These are phyloP conservation scores for Drosophila arawakana DNA, from an alignment of 1,140 invertebrate genomes.

Conservation along the genomic window DNA sequence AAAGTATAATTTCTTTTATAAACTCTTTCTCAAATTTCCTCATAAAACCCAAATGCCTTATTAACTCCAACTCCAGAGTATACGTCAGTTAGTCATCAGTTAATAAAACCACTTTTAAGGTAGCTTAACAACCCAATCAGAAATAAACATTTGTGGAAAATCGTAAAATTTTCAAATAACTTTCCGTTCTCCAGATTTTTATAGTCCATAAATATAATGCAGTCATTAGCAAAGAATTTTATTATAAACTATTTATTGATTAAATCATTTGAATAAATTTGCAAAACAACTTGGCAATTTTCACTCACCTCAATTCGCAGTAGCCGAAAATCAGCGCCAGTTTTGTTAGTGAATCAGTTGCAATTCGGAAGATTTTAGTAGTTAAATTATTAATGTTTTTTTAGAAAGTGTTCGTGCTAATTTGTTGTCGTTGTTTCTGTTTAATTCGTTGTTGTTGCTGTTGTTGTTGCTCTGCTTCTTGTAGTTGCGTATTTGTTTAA, in stretches of 20 bases:
- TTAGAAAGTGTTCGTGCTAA: constrained; percentile 71
- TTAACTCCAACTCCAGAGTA: not conserved
- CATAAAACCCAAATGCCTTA: too few relatives aligned
- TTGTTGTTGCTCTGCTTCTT: constrained; percentile 39
- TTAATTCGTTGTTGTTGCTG: constrained; percentile 44
- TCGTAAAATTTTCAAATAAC: constrained; percentile 27
- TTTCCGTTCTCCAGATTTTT: constrained; percentile 5
- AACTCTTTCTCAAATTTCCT: too few relatives aligned
- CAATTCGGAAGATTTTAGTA: constrained; percentile 48
- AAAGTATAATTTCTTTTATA: too few relatives aligned
- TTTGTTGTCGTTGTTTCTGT: constrained; percentile 53
- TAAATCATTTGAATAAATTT: constrained; percentile 15
- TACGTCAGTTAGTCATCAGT: constrained; percentile 23
- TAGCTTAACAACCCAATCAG: constrained; percentile 24
- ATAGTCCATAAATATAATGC: constrained; percentile 9
- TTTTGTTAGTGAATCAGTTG: constrained; percentile 47
- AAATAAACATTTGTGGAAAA: not conserved
- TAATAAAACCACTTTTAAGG: constrained; percentile 32
- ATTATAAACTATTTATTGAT: constrained; percentile 11
- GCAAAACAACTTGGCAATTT: not conserved
- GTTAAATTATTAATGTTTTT: constrained; percentile 25
- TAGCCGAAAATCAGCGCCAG: constrained; percentile 39
- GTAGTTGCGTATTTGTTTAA: constrained; percentile 60
- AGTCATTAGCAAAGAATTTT: constrained; percentile 27
- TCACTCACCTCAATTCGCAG: constrained; percentile 55